These are phyloP conservation scores for Dromaius novaehollandiae DNA, from an alignment of 2,113 vertebrate species.

Conservation along the genomic window DNA sequence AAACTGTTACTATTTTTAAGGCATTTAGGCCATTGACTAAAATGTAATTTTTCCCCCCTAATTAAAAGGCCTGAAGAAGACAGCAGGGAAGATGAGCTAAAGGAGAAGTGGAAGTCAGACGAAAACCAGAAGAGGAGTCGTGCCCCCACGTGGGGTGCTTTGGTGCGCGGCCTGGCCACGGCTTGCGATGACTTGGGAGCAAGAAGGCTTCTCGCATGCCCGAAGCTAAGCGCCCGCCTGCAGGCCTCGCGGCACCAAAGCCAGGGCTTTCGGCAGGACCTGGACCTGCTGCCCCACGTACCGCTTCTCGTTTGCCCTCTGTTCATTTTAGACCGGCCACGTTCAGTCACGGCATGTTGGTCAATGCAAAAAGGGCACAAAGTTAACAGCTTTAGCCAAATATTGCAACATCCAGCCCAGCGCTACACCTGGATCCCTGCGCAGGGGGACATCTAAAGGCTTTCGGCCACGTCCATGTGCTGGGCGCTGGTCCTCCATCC, in stretches of 20 bases:
- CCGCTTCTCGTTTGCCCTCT: background rate
- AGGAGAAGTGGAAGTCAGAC: conserved; percentile 53
- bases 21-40: conserved; percentile 34
- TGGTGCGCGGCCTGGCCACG: no score
- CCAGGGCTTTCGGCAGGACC: background rate
- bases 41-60: conserved; percentile 47
- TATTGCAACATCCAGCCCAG: background rate
- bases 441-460: fast-evolving
- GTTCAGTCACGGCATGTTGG: background rate
- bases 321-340: background rate
- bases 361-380: background rate
- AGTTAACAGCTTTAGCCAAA: background rate
- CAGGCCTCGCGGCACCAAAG: background rate
- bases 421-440: no score
- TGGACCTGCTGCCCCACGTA: background rate
- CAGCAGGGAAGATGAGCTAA: conserved; percentile 56
- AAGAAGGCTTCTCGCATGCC: background rate
- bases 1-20: conserved; percentile 64
- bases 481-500: background rate
- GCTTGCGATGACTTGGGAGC: background rate
- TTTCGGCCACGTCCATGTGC: background rate
- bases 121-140: conserved; percentile 17
- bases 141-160: background rate
- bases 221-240: background rate
- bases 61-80: conserved; percentile 60